Evolutionary conservation across 2,888 invertebrate genomes (phyloP), one percentile per base, ranked within the genome.

Genomic region (Eremobia ochroleuca): DNA sequence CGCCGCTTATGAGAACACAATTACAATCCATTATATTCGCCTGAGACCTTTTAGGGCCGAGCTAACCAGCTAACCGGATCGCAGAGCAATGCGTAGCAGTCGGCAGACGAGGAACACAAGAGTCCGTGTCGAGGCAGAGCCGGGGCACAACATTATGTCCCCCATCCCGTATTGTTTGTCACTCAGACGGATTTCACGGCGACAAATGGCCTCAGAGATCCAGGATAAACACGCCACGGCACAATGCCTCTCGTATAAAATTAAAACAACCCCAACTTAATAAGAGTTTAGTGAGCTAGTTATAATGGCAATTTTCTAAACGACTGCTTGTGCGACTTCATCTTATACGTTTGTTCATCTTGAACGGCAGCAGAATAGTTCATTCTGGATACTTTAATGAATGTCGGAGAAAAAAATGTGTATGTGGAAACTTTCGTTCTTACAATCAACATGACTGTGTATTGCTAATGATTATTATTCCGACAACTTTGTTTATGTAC

Each of bases 1-100:
- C 91, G 84, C 83, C 92, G 93, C 94, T 96, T 96, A 95, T 95
- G 96, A 96, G 94, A 93, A 95, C 94, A 96, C 95, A 96, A 96
- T 96, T 96, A 96, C 95, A 94, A 93, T 93, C 93, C 94, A 95
- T 96, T 96, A 96, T 95, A 95, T 94, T 94, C 93, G 89, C 92
- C 83, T 86, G 90, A 90, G 91, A 94, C 96, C 94, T 95, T 95
- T 95, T 95, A 92, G 94, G 95, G 91, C 89, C 85, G 81, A 85
- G 90, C 89, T 93, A 92, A 94, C 92, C 92, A 92, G 92, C 92
- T 93, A 93, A 92, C 90, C 91, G 91, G 89, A 87, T 87, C 81
- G 85, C 86, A 79, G 81, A 89, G 88, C 88, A 86, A 83, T 88
- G 92, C 90, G 90, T 90, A 89, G 80, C 87, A 89, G 92, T 91